Conservation (phyloP, 2,113 vertebrate genomes). For the Neopipo cinnamomea region DNA sequence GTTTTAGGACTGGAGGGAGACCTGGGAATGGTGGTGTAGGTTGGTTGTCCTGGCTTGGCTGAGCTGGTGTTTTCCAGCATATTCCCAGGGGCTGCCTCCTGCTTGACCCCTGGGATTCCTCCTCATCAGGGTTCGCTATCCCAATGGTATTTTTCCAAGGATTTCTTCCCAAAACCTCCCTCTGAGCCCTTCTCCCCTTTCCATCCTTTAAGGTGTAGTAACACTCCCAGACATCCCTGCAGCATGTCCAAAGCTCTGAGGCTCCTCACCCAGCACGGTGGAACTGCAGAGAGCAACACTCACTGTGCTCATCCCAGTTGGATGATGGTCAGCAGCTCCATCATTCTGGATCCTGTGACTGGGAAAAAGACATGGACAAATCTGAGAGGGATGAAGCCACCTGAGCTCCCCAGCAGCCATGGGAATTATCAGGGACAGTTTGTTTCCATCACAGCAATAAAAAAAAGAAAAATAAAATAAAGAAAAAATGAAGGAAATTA, state of each 20-base stretch:
- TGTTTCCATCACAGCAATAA: neutral
- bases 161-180: neutral
- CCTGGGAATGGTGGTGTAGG: neutral
- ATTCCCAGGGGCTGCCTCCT: neutral
- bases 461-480: no score
- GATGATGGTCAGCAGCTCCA: neutral
- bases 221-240: neutral
- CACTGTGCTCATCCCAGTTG: neutral
- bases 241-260: neutral
- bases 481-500: neutral
- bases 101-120: neutral
- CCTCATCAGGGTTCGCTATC: neutral
- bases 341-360: neutral
- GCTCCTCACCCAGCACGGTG: fast-evolving
- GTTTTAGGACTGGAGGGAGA: neutral
- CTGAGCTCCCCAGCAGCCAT: fast-evolving
- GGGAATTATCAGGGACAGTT: fast-evolving
- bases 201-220: neutral
- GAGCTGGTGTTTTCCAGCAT: neutral
- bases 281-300: fast-evolving
- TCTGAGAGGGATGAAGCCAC: neutral
- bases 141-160: neutral
- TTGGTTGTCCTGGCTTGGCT: neutral
- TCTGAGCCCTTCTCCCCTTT: neutral
- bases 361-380: neutral